A percentile compares a stretch with the other conserved stretches of the same genome.
Evolutionary conservation across 2,113 vertebrate genomes (phyloP).

Genomic region (Rhea americana): DNA sequence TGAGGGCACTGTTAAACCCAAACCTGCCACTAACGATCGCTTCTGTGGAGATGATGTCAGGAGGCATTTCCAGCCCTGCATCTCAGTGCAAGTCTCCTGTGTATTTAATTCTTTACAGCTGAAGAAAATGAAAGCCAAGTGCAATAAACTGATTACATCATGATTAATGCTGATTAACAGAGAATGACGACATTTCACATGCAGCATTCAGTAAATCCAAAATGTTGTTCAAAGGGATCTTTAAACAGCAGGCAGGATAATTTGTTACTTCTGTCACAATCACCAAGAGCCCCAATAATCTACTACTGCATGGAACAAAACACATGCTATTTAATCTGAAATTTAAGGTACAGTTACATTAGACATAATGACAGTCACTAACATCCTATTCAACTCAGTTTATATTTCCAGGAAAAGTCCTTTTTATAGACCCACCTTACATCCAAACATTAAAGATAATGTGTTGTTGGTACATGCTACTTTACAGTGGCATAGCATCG

Average conservation of each 20-base stretch:
- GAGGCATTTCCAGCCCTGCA: conserved; percentile 60
- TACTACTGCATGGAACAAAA: conserved; percentile 41
- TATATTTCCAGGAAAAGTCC: conserved; percentile 59
- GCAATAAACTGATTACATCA: conserved; percentile 65
- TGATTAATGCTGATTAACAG: conserved; percentile 57
- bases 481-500: conserved; percentile 88
- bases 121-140: conserved; percentile 63
- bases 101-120: conserved; percentile 51
- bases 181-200: conserved; percentile 63
- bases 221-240: conserved; percentile 29
- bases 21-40: conserved; percentile 65
- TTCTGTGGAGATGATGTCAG: conserved; percentile 63
- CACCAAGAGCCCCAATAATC: neutral
- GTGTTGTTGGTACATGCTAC: conserved; percentile 88
- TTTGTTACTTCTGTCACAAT: conserved; percentile 36
- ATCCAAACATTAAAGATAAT: conserved; percentile 90
- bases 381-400: conserved; percentile 18
- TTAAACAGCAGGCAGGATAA: conserved; percentile 31
- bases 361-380: conserved; percentile 26
- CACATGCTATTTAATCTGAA: conserved; percentile 20
- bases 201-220: conserved; percentile 29
- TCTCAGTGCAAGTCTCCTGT: conserved; percentile 40
- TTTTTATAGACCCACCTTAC: conserved; percentile 84
- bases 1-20: conserved; percentile 63
- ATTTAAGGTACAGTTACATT: conserved; percentile 21